Percentiles rank a stretch among this genome's conserved stretches.
Evolutionary conservation across 2,888 invertebrate genomes (phyloP).

Genomic region (Clivina fossor): DNA sequence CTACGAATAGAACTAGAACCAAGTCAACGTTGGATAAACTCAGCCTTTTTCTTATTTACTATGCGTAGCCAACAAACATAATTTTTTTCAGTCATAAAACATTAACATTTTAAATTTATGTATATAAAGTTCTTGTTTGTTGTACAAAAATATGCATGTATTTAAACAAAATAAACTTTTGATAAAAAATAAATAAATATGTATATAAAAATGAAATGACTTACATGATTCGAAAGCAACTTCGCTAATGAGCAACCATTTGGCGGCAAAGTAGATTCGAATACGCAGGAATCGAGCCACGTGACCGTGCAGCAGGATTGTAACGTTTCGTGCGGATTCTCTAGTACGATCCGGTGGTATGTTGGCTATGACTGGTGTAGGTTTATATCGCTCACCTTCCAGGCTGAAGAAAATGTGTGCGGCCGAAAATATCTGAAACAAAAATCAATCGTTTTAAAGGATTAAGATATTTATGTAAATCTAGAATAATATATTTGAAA

Average conservation of each 20-base stretch:
- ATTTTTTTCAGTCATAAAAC: too few species aligned
- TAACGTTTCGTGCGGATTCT: constrained; percentile 65
- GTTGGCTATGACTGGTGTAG: constrained; percentile 64
- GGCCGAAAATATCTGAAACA: constrained; percentile 69
- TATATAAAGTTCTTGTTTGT: neutral
- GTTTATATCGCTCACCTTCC: constrained; percentile 75
- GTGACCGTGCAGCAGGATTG: constrained; percentile 72
- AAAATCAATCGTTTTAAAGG: too few species aligned
- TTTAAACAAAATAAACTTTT: neutral
- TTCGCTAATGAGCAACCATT: constrained; percentile 90
- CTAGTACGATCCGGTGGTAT: constrained; percentile 59
- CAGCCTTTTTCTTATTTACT: too few species aligned
- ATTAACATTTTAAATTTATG: neutral
- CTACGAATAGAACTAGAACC: too few species aligned
- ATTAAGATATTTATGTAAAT: too few species aligned
- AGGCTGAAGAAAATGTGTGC: constrained; percentile 78
- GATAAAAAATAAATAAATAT: neutral
- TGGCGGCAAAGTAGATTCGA: constrained; percentile 73
- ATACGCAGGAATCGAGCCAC: constrained; percentile 76
- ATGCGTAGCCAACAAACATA: too few species aligned
- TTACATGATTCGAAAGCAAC: constrained; percentile 79
- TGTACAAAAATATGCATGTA: too few species aligned
- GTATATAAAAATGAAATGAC: constrained; percentile 46
- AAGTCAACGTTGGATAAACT: too few species aligned
- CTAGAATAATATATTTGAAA: too few species aligned